Percentiles rank a stretch among this genome's conserved stretches.
phyloP scores from a whole-genome alignment of 2,113 vertebrate genomes.

The Aphyosemion australe region DNA sequence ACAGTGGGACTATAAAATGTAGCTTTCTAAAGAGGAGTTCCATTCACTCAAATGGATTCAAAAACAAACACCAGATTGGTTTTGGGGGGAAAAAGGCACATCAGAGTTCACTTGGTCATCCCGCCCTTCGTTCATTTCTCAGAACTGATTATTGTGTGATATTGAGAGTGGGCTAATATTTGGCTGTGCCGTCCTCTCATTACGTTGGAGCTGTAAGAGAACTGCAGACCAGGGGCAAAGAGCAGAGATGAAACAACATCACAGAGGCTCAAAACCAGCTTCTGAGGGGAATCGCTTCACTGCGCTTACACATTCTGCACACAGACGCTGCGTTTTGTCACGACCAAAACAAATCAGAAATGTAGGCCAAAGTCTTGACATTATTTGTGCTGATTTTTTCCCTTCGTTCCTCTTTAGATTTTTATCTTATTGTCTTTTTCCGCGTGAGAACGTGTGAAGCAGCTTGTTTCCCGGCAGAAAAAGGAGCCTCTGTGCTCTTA shows the following conservation, averaged over 20 bases:
- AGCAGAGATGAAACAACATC: slow-evolving; percentile 62
- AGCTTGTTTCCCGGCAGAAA: slow-evolving; percentile 62
- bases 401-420: slow-evolving; percentile 38
- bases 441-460: slow-evolving; percentile 46
- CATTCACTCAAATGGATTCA: background rate
- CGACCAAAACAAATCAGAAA: slow-evolving; percentile 60
- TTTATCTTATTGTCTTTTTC: slow-evolving; percentile 41
- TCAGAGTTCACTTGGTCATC: background rate
- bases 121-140: slow-evolving; percentile 6
- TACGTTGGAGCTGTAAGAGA: slow-evolving; percentile 39
- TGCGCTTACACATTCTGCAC: slow-evolving; percentile 51
- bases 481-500: slow-evolving; percentile 64
- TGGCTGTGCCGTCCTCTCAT: slow-evolving; percentile 43
- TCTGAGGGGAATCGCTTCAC: slow-evolving; percentile 57
- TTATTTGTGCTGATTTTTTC: slow-evolving; percentile 51
- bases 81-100: background rate
- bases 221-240: slow-evolving; percentile 46
- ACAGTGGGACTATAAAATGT: slow-evolving; percentile 8
- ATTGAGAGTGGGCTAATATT: slow-evolving; percentile 38
- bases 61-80: background rate
- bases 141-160: background rate
- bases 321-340: slow-evolving; percentile 56
- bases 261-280: slow-evolving; percentile 59
- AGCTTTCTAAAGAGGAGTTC: slow-evolving; percentile 10
- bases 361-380: slow-evolving; percentile 66